Percentiles rank a stretch among this genome's conserved stretches.
Conservation (phyloP, 37 sponge, comb jelly and placozoan species). For the Amphimedon queenslandica region DNA sequence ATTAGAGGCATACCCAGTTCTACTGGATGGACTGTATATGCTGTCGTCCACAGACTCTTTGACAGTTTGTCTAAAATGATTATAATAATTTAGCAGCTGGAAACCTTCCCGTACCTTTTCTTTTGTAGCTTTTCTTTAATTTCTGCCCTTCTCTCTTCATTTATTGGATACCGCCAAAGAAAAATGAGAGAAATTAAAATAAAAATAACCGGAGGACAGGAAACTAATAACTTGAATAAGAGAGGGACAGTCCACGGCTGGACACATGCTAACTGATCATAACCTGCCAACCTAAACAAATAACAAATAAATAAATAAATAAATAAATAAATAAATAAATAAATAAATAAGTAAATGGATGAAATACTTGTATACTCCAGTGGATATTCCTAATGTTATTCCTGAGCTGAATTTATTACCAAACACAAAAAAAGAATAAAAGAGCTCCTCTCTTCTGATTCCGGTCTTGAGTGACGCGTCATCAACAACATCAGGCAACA, state of each 20-base stretch:
- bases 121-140: conserved; percentile 26
- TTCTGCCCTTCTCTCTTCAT: conserved; percentile 32
- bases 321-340: not conserved
- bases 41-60: too few species aligned
- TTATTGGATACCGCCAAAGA: conserved; percentile 67
- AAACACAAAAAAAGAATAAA: conserved; percentile 91
- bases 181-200: conserved; percentile 53
- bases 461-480: conserved; percentile 36
- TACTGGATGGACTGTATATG: too few species aligned
- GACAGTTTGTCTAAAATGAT: too few species aligned
- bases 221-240: conserved; percentile 60
- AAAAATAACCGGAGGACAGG: conserved; percentile 60
- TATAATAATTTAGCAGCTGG: too few species aligned
- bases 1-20: too few species aligned
- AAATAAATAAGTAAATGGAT: not conserved
- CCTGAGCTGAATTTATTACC: conserved; percentile 80
- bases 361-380: conserved; percentile 52
- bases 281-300: conserved; percentile 57
- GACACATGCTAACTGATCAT: conserved; percentile 55
- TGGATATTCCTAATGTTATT: conserved; percentile 81
- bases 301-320: not conserved
- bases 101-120: too few species aligned
- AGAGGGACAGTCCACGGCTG: conserved; percentile 60
- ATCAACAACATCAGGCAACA: conserved; percentile 93
- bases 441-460: conserved; percentile 79